Conservation (phyloP, 2,888 invertebrate species). For the Epistrophe eligans region DNA sequence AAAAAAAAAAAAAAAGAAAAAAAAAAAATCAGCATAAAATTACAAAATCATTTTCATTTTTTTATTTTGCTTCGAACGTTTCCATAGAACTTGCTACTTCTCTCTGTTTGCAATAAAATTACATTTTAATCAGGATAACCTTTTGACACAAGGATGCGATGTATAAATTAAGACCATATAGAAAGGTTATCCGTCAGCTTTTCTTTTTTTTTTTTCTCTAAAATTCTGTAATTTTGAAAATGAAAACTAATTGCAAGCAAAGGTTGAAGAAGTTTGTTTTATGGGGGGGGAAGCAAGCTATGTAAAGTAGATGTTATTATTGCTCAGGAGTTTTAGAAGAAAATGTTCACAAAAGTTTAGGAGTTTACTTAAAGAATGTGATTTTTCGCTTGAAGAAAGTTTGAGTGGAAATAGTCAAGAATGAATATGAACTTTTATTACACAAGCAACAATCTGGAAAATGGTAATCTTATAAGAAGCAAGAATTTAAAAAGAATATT, state of each 20-base stretch:
- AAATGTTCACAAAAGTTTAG: background rate
- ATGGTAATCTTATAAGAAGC: background rate
- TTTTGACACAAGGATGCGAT: constrained; percentile 44
- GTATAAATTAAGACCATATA: constrained; percentile 52
- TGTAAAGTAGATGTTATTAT: background rate
- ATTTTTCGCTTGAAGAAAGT: constrained; percentile 27
- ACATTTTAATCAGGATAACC: constrained; percentile 52
- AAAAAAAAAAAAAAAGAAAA: background rate
- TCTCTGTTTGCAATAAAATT: constrained; percentile 34
- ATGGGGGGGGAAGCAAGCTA: background rate
- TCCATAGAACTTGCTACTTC: background rate
- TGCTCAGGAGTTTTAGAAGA: background rate
- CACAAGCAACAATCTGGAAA: constrained; percentile 9
- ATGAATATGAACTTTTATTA: constrained; percentile 14
- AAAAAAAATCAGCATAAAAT: constrained; percentile 23
- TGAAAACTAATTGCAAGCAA: constrained; percentile 43
- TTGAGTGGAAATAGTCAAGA: background rate
- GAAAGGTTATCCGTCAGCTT: background rate
- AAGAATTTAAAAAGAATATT: background rate
- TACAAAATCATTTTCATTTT: constrained; percentile 30
- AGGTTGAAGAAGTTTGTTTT: background rate
- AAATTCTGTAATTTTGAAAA: background rate
- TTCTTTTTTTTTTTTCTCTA: background rate
- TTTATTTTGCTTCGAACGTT: constrained; percentile 1
- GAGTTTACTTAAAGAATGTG: constrained; percentile 28